A percentile compares a stretch with the other conserved stretches of the same genome.
Evolutionary conservation across 2,888 invertebrate genomes (phyloP).

Genomic region (Luperina nickerlii): DNA sequence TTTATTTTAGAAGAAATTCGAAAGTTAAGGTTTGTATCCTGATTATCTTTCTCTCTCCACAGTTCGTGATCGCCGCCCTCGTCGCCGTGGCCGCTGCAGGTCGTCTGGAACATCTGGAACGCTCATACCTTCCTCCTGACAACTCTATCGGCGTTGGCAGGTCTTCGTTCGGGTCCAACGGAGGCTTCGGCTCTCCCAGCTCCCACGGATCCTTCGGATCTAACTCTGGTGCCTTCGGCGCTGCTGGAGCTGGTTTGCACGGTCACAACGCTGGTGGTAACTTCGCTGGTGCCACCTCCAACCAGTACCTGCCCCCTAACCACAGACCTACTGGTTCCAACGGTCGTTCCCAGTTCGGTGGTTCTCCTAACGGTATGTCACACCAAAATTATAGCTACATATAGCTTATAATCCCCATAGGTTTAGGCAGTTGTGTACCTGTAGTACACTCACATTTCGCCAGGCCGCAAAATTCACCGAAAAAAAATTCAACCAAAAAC

Average conservation of each 20-base stretch:
- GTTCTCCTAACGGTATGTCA: conserved; percentile 18
- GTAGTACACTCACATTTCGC: background rate
- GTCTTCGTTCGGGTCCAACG: conserved; percentile 55
- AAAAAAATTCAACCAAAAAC: background rate
- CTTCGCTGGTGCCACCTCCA: conserved; percentile 79
- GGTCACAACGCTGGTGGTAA: conserved; percentile 56
- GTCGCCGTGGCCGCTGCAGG: conserved; percentile 82
- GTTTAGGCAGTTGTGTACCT: background rate
- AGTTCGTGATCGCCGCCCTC: conserved; percentile 83
- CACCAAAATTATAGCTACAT: background rate
- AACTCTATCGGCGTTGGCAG: conserved; percentile 47
- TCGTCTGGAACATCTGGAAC: conserved; percentile 85
- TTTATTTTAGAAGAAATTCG: background rate
- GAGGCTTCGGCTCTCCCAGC: conserved; percentile 41
- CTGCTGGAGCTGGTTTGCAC: conserved; percentile 39
- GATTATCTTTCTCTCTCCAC: conserved; percentile 30
- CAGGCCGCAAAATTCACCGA: background rate
- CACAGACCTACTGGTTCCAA: conserved; percentile 73
- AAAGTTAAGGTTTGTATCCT: too few species aligned
- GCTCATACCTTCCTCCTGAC: conserved; percentile 84
- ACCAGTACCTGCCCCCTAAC: conserved; percentile 85
- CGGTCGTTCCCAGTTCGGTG: conserved; percentile 59
- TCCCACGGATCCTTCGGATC: conserved; percentile 61
- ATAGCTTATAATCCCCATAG: too few species aligned
- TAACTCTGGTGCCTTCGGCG: conserved; percentile 51